Evolutionary conservation across 2,888 invertebrate species (phyloP), one percentile per base, ranked within the genome.

Genomic region (Tipula unca): DNA sequence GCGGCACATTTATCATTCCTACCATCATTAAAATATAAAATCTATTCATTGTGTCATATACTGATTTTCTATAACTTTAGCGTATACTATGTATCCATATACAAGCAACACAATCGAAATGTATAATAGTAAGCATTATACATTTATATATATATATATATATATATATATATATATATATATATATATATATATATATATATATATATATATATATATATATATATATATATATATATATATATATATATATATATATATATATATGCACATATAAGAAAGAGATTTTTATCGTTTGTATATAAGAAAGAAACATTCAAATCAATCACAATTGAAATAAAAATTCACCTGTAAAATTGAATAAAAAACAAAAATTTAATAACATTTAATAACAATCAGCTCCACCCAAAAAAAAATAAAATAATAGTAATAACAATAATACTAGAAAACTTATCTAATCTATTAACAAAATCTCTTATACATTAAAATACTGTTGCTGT

Each of bases 261-360:
- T n/a, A n/a, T 69, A 13, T 48, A 48, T 6, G 13, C 17, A 39
- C 39, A 54, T 54, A 54, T 25, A 69, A 69, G 25, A 69, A 69
- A 69, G 1, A 3, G 69, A 69, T 69, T 69, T 69, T 69, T 69
- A 69, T 69, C 69, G 25, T 17, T 5, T 17, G 1, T 20, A 69
- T 10, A 69, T 1, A 69, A 14, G 42, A 69, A 13, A 69, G 25
- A 69, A 69, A 69, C 69, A 69, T 69, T 69, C 69, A 69, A 69
- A 69, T 69, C 69, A 69, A 69, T 69, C 69, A 69, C 25, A 69
- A 69, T 69, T 69, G 69, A 69, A 69, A 69, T 69, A 69, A 69
- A n/a, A 69, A 69, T 69, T 69, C 69, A 69, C 69, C 69, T 69
- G 69, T 69, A 69, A 69, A 69, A 69, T 69, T 69, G 69, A 69